Conservation (phyloP, 2,113 vertebrate species). For the Podarcis muralis region DNA sequence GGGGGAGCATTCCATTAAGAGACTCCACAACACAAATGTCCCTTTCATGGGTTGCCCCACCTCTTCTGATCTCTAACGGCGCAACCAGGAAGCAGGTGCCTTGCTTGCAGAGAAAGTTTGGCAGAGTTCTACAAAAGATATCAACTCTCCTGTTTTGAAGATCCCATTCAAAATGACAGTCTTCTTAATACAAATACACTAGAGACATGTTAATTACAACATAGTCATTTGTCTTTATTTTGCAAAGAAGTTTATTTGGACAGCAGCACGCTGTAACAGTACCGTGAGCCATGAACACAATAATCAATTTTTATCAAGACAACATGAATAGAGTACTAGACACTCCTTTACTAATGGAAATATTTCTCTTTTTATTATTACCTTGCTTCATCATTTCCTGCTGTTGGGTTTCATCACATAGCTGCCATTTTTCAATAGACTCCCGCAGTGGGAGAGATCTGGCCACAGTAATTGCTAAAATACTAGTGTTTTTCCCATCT, state of each 20-base stretch:
- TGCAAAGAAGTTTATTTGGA: constrained; percentile 3
- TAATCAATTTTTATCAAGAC: constrained; percentile 5
- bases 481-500: neutral
- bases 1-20: neutral
- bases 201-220: neutral
- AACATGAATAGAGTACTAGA: constrained; percentile 10
- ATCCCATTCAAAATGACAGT: neutral
- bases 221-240: constrained; percentile 1
- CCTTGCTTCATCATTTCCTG: constrained; percentile 35
- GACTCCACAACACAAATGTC: neutral
- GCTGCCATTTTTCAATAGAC: neutral
- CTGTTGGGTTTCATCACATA: constrained; percentile 4
- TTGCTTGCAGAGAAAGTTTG: neutral
- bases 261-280: neutral
- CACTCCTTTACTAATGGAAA: constrained; percentile 16
- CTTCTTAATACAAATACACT: neutral
- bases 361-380: constrained; percentile 17
- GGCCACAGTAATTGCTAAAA: neutral
- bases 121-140: neutral
- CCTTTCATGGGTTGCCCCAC: neutral
- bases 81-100: neutral
- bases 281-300: neutral
- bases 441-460: neutral
- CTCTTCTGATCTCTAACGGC: neutral
- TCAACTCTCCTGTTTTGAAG: neutral